Base-by-base conservation (phyloP, 2,113 vertebrate species). In the Psephotus haematonotus region DNA sequence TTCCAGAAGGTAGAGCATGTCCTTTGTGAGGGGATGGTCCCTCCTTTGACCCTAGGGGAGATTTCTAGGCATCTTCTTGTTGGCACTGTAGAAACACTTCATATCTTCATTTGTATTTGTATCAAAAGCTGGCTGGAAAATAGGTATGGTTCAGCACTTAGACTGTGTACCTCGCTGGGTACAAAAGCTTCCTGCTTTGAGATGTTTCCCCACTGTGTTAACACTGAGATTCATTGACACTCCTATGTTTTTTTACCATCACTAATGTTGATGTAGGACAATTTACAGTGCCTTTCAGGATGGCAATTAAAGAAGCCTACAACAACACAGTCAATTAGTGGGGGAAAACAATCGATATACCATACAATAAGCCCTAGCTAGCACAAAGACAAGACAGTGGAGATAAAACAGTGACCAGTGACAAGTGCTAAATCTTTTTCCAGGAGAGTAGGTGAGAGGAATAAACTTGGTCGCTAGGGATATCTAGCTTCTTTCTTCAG, bases 401-500 rank as follows among this genome's bases (percentile, higher is more conserved):
- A 93, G 93, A 94, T 97, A 94, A 94, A 97, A 74, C 77, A 86
- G 68, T 94, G 97, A 91, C 95, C 94, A 91, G 83, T 72, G 95
- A 90, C 83, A 93, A 95, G n/a, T 50, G 52, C 49, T 93, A 88
- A 83, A 92, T 95, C 39, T 94, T 53, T 86, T 91, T 24, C 81
- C 50, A 41, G 62, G 31, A 28, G 11, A 82, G 50, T 13, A 81
- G 81, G 63, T 83, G 47, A 76, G 83, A 70, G 59, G 67, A 86
- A 79, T 75, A 77, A 71, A 17, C n/a, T 31, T 43, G 8, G 17
- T 78, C 33, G 35, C 22, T 29, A 13, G 59, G 17, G 53, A 88
- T 31, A 55, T 14, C 12, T 60, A 9, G 7, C 11, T 55, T 88
- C 49, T 84, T 83, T 49, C n/a, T 25, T 91, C 88, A 63, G 46